These are phyloP conservation scores for Scomber colias DNA, from an alignment of 2,113 vertebrate species.

Conservation along the genomic window DNA sequence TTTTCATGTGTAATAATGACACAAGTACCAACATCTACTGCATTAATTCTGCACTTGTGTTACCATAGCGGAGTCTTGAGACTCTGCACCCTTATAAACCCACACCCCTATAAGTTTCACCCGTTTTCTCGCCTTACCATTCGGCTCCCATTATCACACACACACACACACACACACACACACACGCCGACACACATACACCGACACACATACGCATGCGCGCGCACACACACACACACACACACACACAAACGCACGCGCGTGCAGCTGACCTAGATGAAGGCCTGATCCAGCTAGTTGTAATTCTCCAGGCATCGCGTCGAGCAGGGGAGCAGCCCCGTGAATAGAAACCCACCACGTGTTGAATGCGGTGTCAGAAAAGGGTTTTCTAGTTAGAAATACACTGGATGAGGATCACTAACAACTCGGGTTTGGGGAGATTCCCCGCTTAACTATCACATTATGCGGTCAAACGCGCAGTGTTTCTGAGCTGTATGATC, in stretches of 20 bases:
- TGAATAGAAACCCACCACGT: slow-evolving; percentile 78
- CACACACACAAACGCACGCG: slow-evolving; percentile 19
- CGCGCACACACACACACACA: slow-evolving; percentile 18
- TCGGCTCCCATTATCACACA: slow-evolving; percentile 19
- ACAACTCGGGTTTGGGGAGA: slow-evolving; percentile 50
- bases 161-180: slow-evolving; percentile 17
- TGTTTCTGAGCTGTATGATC: slow-evolving; percentile 85
- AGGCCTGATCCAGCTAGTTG: slow-evolving; percentile 77
- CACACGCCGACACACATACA: not conserved
- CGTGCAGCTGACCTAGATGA: slow-evolving; percentile 78
- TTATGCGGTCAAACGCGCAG: slow-evolving; percentile 85
- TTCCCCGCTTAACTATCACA: slow-evolving; percentile 81
- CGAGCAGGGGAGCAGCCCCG: slow-evolving; percentile 53
- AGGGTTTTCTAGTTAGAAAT: slow-evolving; percentile 51
- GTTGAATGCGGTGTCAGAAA: slow-evolving; percentile 79
- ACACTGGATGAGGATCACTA: slow-evolving; percentile 59
- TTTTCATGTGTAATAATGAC: not conserved
- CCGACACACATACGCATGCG: slow-evolving; percentile 1
- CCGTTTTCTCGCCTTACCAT: slow-evolving; percentile 21
- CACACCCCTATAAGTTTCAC: slow-evolving; percentile 24
- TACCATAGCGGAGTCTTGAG: slow-evolving; percentile 2
- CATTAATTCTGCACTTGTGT: not conserved
- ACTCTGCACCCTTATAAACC: slow-evolving; percentile 26
- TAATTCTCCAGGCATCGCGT: slow-evolving; percentile 75
- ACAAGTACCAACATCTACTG: not conserved